Evolutionary conservation across 2,888 invertebrate genomes (phyloP).

Genomic region (Lithophane socia): DNA sequence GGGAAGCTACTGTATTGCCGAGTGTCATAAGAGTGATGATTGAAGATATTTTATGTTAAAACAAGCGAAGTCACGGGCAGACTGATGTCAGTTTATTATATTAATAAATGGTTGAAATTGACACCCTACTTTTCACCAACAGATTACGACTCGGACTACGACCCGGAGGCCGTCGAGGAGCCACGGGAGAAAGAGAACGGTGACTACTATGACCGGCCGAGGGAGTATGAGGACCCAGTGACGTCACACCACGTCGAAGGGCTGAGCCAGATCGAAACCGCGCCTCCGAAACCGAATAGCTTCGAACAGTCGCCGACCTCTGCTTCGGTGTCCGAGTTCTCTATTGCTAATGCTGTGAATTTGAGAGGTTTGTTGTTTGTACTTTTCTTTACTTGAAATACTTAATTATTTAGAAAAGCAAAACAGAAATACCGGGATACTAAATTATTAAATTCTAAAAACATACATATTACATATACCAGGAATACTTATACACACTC

Average conservation of each 20-base stretch:
- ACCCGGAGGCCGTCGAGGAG: conserved; percentile 66
- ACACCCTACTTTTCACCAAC: conserved; percentile 30
- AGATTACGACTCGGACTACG: conserved; percentile 80
- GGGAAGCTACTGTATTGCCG: too few relatives aligned
- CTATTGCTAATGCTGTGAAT: conserved; percentile 86
- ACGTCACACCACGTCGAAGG: conserved; percentile 75
- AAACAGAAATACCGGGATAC: too few relatives aligned
- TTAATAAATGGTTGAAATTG: not conserved
- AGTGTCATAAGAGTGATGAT: too few relatives aligned
- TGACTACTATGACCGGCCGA: conserved; percentile 79
- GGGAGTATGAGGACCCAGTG: conserved; percentile 80
- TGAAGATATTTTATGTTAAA: too few relatives aligned
- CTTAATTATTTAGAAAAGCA: too few relatives aligned
- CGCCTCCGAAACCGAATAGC: conserved; percentile 68
- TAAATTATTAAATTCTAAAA: not conserved
- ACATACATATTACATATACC: too few relatives aligned
- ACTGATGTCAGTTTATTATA: too few relatives aligned
- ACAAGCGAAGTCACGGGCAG: too few relatives aligned
- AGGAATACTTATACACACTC: too few relatives aligned
- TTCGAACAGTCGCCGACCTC: conserved; percentile 78
- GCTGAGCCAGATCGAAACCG: conserved; percentile 73
- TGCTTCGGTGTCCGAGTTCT: conserved; percentile 82
- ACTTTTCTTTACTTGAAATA: too few relatives aligned
- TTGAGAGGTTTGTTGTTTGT: conserved; percentile 80
- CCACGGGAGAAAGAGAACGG: conserved; percentile 64